A percentile compares a stretch with the other conserved stretches of the same genome.
phyloP scores from a whole-genome alignment of 2,113 vertebrate genomes.

The Panthera tigris region DNA sequence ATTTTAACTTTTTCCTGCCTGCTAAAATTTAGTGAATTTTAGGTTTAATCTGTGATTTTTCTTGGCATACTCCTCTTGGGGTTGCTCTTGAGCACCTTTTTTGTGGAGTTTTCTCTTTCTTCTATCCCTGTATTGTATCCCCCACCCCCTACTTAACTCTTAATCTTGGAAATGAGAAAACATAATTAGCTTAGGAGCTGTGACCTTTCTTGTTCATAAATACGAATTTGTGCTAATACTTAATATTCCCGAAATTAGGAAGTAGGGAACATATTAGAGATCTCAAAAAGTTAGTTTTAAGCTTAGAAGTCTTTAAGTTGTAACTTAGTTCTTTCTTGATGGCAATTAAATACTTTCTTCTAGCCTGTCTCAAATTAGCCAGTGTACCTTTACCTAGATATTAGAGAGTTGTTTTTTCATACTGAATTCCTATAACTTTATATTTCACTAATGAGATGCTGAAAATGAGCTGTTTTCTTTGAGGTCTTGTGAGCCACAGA shows the following conservation, averaged over 20 bases:
- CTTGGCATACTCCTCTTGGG: conserved; percentile 41
- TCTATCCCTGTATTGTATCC: background rate
- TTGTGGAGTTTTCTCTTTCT: conserved; percentile 19
- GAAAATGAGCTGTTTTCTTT: conserved; percentile 37
- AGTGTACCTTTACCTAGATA: background rate
- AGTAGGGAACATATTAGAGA: background rate
- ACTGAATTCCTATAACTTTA: conserved; percentile 35
- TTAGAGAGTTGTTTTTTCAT: conserved; percentile 56
- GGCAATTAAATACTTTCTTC: background rate
- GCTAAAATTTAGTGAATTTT: conserved; percentile 58
- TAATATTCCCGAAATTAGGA: background rate
- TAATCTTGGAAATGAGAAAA: background rate
- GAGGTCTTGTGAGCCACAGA: background rate
- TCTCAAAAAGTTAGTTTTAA: conserved; percentile 35
- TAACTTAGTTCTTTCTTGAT: background rate
- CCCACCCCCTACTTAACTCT: background rate
- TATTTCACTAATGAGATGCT: background rate
- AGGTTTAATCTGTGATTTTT: conserved; percentile 62
- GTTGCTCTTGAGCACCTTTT: conserved; percentile 32
- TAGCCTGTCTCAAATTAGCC: background rate
- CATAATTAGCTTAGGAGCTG: conserved; percentile 30
- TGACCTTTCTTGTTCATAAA: background rate
- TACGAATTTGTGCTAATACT: background rate
- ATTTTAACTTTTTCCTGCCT: conserved; percentile 64
- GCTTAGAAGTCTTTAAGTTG: background rate